phyloP scores from a whole-genome alignment of 2,113 vertebrate species.

The Lepus europaeus region DNA sequence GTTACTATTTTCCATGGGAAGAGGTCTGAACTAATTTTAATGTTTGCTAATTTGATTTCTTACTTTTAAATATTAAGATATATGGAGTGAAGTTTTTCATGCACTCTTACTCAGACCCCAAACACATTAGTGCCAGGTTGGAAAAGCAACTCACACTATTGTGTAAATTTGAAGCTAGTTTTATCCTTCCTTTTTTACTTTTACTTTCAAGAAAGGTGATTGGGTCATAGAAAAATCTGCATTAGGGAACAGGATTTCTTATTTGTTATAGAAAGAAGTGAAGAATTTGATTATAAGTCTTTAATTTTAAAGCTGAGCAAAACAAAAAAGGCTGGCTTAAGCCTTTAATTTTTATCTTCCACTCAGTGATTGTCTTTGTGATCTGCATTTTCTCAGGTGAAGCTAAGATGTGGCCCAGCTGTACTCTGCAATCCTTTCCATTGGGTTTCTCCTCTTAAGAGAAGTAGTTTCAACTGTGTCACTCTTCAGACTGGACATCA shows the following conservation, averaged over 20 bases:
- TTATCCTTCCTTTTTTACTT: not conserved
- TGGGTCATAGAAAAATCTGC: not conserved
- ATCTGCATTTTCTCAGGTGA: not conserved
- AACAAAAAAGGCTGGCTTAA: not conserved
- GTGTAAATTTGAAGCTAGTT: not conserved
- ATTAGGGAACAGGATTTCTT: not conserved
- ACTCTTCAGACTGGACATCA: not conserved
- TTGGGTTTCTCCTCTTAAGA: not conserved
- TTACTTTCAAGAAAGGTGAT: not conserved
- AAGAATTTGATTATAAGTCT: not conserved
- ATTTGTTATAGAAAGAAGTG: slow-evolving; percentile 3
- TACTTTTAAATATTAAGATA: slow-evolving; percentile 26
- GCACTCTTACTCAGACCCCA: not conserved
- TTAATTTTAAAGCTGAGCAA: not conserved
- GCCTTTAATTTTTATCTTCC: not conserved
- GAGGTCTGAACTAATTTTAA: not conserved
- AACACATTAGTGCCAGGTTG: not conserved
- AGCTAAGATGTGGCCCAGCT: not conserved
- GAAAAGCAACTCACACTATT: not conserved
- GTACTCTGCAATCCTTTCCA: not conserved
- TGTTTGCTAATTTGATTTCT: not conserved
- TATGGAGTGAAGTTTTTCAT: not conserved
- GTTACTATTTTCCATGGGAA: not conserved
- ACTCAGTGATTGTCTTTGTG: not conserved
- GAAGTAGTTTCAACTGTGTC: not conserved